A percentile compares a stretch with the other conserved stretches of the same genome.
These are phyloP conservation scores for Caerostris darwini DNA, from an alignment of 1,140 invertebrate genomes.

Conservation along the genomic window DNA sequence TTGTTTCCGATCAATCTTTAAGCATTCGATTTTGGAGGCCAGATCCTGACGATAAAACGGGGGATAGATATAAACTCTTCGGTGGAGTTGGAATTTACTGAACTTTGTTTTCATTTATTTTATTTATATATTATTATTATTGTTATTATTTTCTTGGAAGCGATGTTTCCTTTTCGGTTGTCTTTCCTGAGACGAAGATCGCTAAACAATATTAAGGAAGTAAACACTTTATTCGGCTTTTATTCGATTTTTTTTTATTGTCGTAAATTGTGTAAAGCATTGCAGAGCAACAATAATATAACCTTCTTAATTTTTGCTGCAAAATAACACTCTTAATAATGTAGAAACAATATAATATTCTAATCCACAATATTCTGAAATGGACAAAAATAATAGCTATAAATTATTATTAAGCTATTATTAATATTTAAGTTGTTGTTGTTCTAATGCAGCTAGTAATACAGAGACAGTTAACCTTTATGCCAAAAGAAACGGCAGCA, in stretches of 20 bases:
- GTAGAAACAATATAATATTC: no score
- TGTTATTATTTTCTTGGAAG: background rate
- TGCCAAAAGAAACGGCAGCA: no score
- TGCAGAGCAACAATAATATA: background rate
- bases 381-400: no score
- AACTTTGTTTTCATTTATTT: slow-evolving; percentile 5
- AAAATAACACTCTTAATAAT: no score
- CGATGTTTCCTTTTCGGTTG: background rate
- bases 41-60: slow-evolving; percentile 32
- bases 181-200: background rate
- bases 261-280: background rate
- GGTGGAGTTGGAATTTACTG: slow-evolving; percentile 9
- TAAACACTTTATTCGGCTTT: background rate
- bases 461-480: no score
- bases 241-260: background rate
- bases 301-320: no score
- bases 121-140: background rate
- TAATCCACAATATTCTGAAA: no score
- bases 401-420: no score
- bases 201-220: background rate
- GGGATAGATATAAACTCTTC: background rate
- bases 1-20: slow-evolving; percentile 24
- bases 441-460: no score
- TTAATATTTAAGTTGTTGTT: no score
- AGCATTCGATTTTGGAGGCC: slow-evolving; percentile 19